Evolutionary conservation across 2,888 invertebrate genomes (phyloP).

Genomic region (Neocrepidodera transversa): DNA sequence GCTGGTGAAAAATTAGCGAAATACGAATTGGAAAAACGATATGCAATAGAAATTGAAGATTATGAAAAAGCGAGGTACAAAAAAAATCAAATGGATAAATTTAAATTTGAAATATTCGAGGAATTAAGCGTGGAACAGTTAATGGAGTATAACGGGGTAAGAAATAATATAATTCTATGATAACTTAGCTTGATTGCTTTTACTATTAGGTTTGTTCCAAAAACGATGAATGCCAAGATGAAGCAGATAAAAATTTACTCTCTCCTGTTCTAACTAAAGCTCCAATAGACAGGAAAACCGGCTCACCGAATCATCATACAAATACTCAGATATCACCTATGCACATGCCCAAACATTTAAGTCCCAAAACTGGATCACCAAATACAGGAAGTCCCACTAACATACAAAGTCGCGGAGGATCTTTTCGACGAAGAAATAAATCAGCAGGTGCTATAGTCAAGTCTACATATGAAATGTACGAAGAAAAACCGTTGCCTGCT

Average conservation of each 20-base stretch:
- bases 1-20: constrained; percentile 91
- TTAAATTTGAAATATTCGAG: constrained; percentile 76
- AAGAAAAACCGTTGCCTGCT: constrained; percentile 84
- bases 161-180: constrained; percentile 40
- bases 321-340: constrained; percentile 64
- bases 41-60: constrained; percentile 91
- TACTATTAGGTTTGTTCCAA: constrained; percentile 62
- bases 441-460: constrained; percentile 67
- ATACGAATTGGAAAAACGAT: constrained; percentile 88
- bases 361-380: constrained; percentile 61
- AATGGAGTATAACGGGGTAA: constrained; percentile 79
- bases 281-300: constrained; percentile 58
- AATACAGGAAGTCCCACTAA: constrained; percentile 63
- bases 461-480: constrained; percentile 85
- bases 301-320: constrained; percentile 60
- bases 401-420: constrained; percentile 61
- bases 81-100: constrained; percentile 88
- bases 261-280: constrained; percentile 56
- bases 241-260: constrained; percentile 57
- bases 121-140: constrained; percentile 78
- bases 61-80: constrained; percentile 90
- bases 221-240: constrained; percentile 69
- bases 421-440: constrained; percentile 68
- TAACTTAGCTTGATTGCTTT: background rate
- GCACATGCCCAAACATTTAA: constrained; percentile 59